Percentiles rank a stretch among this genome's conserved stretches.
phyloP scores from a whole-genome alignment of 1,140 invertebrate genomes.

The Microplitis demolitor region DNA sequence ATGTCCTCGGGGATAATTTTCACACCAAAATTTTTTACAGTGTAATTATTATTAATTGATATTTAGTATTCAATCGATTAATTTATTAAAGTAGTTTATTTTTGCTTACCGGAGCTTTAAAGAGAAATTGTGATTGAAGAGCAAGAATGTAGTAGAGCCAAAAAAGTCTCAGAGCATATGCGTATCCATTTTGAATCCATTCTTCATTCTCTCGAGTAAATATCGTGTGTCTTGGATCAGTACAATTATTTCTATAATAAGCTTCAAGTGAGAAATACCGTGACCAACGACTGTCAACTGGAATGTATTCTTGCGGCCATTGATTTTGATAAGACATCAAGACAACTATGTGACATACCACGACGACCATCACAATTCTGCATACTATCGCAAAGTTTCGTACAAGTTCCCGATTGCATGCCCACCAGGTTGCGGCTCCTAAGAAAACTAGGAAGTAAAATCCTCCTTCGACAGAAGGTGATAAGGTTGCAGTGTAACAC shows the following conservation, averaged over 20 bases:
- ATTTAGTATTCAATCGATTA: neutral
- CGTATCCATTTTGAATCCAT: constrained; percentile 69
- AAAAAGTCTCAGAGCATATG: constrained; percentile 76
- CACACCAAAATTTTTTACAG: neutral
- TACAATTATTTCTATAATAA: constrained; percentile 66
- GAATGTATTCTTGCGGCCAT: constrained; percentile 76
- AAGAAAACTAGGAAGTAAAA: constrained; percentile 90
- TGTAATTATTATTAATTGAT: too few relatives aligned
- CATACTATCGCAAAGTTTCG: constrained; percentile 76
- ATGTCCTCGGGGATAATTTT: too few relatives aligned
- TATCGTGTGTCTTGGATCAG: constrained; percentile 67
- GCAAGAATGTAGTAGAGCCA: constrained; percentile 76
- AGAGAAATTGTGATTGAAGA: constrained; percentile 71
- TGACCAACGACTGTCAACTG: constrained; percentile 70
- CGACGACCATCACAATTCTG: constrained; percentile 73
- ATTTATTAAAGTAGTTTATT: neutral
- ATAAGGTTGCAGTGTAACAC: constrained; percentile 77
- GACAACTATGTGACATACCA: constrained; percentile 75
- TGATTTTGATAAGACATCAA: constrained; percentile 88
- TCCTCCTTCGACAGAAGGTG: constrained; percentile 77
- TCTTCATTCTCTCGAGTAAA: constrained; percentile 63
- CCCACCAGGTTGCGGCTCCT: constrained; percentile 85
- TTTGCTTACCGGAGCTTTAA: constrained; percentile 70
- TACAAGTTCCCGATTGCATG: constrained; percentile 76
- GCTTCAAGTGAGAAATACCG: constrained; percentile 74